Evolutionary conservation across 2,113 vertebrate genomes (phyloP).

Genomic region (Corythoichthys intestinalis): DNA sequence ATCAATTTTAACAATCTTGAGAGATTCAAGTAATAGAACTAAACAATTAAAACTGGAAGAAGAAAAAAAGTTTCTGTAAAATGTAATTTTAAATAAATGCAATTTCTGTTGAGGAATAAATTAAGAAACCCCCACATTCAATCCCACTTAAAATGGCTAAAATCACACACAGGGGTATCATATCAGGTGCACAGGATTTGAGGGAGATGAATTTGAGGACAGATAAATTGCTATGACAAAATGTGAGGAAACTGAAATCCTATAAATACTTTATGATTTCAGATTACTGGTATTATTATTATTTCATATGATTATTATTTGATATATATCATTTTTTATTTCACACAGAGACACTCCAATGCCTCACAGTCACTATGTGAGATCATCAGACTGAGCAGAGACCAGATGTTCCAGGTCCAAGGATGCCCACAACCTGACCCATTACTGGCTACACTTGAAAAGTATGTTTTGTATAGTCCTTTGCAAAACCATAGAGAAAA

Average conservation of each 20-base stretch:
- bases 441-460: constrained; percentile 93
- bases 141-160: too few species aligned
- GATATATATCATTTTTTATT: not conserved
- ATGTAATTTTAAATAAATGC: too few species aligned
- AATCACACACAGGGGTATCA: too few species aligned
- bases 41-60: too few species aligned
- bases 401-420: constrained; percentile 98
- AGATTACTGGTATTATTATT: not conserved
- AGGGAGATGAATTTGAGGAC: not conserved
- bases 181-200: not conserved
- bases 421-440: constrained; percentile 92
- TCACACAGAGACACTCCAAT: constrained; percentile 90
- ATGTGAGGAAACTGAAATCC: not conserved
- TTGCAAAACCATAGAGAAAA: not conserved
- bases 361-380: constrained; percentile 98
- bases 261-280: not conserved
- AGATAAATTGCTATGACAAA: not conserved
- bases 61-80: too few species aligned
- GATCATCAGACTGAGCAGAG: constrained; percentile 96
- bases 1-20: too few species aligned
- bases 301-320: not conserved
- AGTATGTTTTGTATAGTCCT: constrained; percentile 72
- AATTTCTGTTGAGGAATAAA: too few species aligned
- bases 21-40: too few species aligned
- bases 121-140: too few species aligned